A percentile compares a stretch with the other conserved stretches of the same genome.
Conservation (phyloP, 1,140 invertebrate species). For the Araneus ventricosus region DNA sequence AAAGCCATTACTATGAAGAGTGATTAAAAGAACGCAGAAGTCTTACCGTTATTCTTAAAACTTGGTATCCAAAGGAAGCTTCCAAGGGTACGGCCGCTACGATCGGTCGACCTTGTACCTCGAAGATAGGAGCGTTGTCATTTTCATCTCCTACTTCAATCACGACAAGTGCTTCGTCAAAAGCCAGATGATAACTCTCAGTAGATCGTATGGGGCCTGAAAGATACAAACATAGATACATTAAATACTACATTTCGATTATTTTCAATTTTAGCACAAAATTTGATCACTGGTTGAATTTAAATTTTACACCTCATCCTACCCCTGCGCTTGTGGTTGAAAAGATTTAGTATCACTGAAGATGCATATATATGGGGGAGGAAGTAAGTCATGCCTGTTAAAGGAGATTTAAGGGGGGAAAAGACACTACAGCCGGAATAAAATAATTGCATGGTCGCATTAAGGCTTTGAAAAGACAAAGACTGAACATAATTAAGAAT, state of each 20-base stretch:
- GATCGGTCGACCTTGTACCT: slow-evolving; percentile 84
- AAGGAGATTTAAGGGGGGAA: no score
- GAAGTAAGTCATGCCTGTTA: no score
- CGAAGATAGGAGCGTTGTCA: slow-evolving; percentile 89
- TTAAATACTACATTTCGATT: neutral
- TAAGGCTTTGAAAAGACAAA: no score
- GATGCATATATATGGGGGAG: no score
- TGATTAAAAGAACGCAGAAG: neutral
- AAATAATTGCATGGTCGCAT: no score
- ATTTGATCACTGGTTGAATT: neutral
- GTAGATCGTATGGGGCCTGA: slow-evolving; percentile 57
- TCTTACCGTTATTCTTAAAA: slow-evolving; percentile 82
- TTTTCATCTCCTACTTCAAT: slow-evolving; percentile 89
- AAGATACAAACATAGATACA: neutral
- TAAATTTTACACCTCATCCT: neutral
- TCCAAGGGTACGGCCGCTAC: slow-evolving; percentile 89
- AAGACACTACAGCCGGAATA: no score
- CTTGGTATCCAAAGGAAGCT: slow-evolving; percentile 89
- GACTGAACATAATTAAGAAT: no score
- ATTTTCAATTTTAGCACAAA: neutral
- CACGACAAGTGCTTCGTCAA: slow-evolving; percentile 86
- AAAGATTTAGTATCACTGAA: no score
- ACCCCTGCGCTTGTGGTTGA: neutral
- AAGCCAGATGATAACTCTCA: slow-evolving; percentile 77
- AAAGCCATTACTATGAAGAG: no score